A percentile compares a stretch with the other conserved stretches of the same genome.
Evolutionary conservation across 2,113 vertebrate genomes (phyloP).

Genomic region (Gopherus evgoodei): DNA sequence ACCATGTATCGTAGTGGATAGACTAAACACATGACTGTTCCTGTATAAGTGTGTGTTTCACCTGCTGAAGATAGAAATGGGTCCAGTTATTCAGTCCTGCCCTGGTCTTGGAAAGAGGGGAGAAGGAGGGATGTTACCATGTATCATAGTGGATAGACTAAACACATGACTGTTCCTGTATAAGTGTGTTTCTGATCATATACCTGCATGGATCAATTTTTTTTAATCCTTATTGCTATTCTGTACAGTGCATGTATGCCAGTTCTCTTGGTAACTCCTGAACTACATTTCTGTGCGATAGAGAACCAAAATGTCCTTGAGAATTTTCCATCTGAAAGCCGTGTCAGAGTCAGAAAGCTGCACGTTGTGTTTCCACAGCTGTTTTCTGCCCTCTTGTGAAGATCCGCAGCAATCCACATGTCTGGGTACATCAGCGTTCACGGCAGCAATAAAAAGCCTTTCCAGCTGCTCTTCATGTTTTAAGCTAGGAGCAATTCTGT

Average conservation of each 20-base stretch:
- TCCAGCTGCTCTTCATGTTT: background rate
- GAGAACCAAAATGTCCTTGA: background rate
- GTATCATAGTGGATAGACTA: accelerated
- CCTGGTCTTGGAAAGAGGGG: background rate
- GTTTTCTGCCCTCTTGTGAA: slow-evolving; percentile 73
- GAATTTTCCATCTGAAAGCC: background rate
- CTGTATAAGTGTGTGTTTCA: background rate
- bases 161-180: background rate
- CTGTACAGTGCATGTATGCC: background rate
- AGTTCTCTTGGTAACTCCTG: accelerated
- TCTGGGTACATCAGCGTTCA: background rate
- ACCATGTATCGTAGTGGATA: background rate
- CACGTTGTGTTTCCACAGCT: background rate
- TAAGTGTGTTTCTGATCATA: background rate
- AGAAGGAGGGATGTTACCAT: background rate
- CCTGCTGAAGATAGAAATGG: background rate
- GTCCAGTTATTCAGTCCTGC: background rate
- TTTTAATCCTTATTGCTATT: background rate
- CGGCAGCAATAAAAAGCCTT: background rate
- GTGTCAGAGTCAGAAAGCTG: background rate
- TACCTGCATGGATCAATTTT: background rate
- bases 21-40: too few relatives aligned
- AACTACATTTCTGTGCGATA: accelerated
- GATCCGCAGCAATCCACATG: slow-evolving; percentile 53
- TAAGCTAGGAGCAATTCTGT: background rate